These are phyloP conservation scores for Agrilus mali DNA, from an alignment of 2,888 invertebrate species.

Conservation along the genomic window DNA sequence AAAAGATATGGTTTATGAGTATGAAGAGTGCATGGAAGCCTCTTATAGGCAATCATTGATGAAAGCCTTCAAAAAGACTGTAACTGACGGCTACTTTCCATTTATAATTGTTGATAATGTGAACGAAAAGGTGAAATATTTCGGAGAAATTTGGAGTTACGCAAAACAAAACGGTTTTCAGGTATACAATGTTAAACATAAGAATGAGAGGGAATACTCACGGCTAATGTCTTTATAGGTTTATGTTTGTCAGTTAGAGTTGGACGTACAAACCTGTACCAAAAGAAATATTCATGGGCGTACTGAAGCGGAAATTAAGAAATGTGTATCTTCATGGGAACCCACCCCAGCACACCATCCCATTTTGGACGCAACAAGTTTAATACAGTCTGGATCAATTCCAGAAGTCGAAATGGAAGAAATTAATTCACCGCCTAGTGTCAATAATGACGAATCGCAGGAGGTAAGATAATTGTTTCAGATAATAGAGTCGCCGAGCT, in stretches of 20 bases:
- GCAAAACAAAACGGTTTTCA: slow-evolving; percentile 77
- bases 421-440: slow-evolving; percentile 24
- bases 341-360: slow-evolving; percentile 70
- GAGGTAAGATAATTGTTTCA: slow-evolving; percentile 1
- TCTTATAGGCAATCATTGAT: slow-evolving; percentile 69
- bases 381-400: slow-evolving; percentile 74
- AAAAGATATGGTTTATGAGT: slow-evolving; percentile 77
- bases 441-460: slow-evolving; percentile 34
- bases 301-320: slow-evolving; percentile 62
- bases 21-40: slow-evolving; percentile 72
- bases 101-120: slow-evolving; percentile 89
- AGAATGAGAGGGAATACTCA: neutral
- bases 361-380: slow-evolving; percentile 65
- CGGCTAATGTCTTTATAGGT: slow-evolving; percentile 45
- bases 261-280: slow-evolving; percentile 63
- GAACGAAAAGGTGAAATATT: slow-evolving; percentile 68
- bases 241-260: slow-evolving; percentile 79
- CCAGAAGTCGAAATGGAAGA: slow-evolving; percentile 75
- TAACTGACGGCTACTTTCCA: slow-evolving; percentile 81
- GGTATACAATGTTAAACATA: slow-evolving; percentile 35
- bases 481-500: no score
- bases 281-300: slow-evolving; percentile 80
- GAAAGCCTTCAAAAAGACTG: slow-evolving; percentile 81
- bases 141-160: slow-evolving; percentile 80
- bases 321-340: slow-evolving; percentile 59